A percentile compares a stretch with the other conserved stretches of the same genome.
Evolutionary conservation across 2,113 vertebrate species (phyloP).

Genomic region (Upupa epops): DNA sequence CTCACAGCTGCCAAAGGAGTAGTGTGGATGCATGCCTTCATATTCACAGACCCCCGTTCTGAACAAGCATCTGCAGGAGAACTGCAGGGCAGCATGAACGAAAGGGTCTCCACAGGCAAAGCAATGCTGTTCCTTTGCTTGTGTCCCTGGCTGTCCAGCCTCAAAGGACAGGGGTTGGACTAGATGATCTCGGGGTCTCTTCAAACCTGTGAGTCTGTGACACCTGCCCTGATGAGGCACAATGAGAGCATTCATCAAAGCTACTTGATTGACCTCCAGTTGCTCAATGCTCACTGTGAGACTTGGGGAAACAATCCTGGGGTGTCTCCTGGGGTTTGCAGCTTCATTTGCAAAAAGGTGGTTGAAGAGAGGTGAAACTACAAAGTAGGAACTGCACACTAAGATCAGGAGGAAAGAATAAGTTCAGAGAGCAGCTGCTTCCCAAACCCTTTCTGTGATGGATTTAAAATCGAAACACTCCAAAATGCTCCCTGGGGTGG

Average conservation of each 20-base stretch:
- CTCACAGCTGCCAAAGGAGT: neutral
- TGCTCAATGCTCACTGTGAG: neutral
- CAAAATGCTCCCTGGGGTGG: neutral
- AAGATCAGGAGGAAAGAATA: neutral
- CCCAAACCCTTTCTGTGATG: neutral
- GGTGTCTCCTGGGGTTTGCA: neutral
- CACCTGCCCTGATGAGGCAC: neutral
- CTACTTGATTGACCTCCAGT: neutral
- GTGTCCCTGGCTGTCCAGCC: neutral
- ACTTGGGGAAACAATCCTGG: neutral
- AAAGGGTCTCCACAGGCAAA: neutral
- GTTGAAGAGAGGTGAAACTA: neutral
- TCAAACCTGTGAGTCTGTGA: no score
- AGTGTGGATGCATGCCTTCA: no score
- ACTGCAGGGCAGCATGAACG: neutral
- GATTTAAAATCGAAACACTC: neutral
- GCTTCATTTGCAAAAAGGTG: neutral
- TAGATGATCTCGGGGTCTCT: no score
- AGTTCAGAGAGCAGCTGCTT: neutral
- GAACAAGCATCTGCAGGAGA: neutral
- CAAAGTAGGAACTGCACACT: neutral
- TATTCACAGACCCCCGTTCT: neutral
- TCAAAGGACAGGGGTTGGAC: neutral
- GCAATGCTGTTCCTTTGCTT: neutral
- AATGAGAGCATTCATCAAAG: neutral